Evolutionary conservation across 2,888 invertebrate species (phyloP).

Genomic region (Apantesis nais): DNA sequence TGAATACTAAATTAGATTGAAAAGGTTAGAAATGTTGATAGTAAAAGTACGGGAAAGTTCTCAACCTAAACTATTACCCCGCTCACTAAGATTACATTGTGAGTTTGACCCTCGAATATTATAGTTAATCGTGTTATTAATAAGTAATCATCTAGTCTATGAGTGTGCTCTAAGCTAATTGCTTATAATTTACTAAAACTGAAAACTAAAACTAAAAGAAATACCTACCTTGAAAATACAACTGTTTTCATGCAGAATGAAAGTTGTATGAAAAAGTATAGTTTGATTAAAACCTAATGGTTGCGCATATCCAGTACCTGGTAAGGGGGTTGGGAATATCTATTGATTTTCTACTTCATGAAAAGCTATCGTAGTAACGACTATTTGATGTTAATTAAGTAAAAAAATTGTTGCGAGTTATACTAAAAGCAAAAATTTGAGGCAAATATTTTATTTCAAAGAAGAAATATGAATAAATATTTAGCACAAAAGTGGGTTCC

Average conservation of each 20-base stretch:
- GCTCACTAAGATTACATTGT: too few species aligned
- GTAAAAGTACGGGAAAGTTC: too few species aligned
- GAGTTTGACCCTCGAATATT: too few species aligned
- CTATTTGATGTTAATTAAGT: neutral
- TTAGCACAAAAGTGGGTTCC: slow-evolving; percentile 44
- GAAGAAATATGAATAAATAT: slow-evolving; percentile 44
- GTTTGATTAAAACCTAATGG: neutral
- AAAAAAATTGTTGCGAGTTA: neutral
- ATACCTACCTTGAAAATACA: too few species aligned
- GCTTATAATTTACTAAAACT: too few species aligned
- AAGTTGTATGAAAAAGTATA: neutral
- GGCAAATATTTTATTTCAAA: slow-evolving; percentile 33
- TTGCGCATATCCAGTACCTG: neutral
- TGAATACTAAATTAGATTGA: neutral
- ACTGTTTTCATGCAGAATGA: neutral
- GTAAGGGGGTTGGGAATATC: neutral
- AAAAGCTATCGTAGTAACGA: neutral
- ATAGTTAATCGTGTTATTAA: too few species aligned
- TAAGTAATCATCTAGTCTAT: too few species aligned
- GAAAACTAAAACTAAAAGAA: too few species aligned
- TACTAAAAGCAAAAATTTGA: slow-evolving; percentile 15
- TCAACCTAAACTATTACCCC: too few species aligned
- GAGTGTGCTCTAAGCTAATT: too few species aligned
- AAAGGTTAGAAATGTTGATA: too few species aligned
- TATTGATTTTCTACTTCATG: neutral